Evolutionary conservation across 2,113 vertebrate species (phyloP).

Genomic region (Sclerurus mexicanus): DNA sequence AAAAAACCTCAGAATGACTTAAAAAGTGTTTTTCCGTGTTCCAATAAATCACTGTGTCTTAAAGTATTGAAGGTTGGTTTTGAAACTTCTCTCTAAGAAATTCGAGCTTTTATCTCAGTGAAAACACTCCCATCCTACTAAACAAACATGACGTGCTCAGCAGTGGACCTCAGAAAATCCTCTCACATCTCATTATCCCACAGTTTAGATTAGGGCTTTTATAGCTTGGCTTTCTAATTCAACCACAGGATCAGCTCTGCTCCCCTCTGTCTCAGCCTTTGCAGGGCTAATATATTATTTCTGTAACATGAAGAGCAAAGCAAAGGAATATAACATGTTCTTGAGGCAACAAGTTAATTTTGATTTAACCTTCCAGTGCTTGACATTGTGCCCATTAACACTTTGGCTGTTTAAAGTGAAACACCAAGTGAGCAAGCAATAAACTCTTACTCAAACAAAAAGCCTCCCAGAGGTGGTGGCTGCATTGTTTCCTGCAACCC

Average conservation of each 20-base stretch:
- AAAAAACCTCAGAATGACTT: conserved; percentile 41
- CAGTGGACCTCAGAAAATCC: conserved; percentile 69
- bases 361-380: not conserved
- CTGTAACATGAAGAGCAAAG: conserved; percentile 43
- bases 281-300: conserved; percentile 30
- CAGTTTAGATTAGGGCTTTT: conserved; percentile 72
- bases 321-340: not conserved
- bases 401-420: not conserved
- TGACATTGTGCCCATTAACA: not conserved
- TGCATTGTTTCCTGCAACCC: not conserved
- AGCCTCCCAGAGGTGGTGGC: not conserved
- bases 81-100: conserved; percentile 45
- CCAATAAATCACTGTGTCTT: conserved; percentile 56
- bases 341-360: not conserved
- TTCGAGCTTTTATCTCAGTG: conserved; percentile 49
- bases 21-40: conserved; percentile 44
- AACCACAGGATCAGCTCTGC: conserved; percentile 50
- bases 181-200: conserved; percentile 70
- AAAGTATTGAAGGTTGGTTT: conserved; percentile 59
- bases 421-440: not conserved
- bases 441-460: not conserved
- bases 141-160: conserved; percentile 68
- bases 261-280: conserved; percentile 12
- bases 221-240: conserved; percentile 48
- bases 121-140: conserved; percentile 67